phyloP scores from a whole-genome alignment of 1,140 invertebrate species.

The Papilio polyxenes region DNA sequence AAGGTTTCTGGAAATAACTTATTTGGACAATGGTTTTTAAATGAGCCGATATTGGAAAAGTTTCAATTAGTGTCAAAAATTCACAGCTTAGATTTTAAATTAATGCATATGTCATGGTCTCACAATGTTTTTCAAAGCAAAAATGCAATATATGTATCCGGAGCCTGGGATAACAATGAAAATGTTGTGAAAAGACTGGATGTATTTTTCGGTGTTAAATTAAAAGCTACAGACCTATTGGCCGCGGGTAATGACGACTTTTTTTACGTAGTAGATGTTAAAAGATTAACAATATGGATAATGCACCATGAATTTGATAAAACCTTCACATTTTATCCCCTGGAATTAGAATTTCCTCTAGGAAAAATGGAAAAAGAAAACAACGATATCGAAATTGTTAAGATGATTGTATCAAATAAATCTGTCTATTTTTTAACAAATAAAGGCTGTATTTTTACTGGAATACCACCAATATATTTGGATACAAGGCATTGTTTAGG shows the following conservation, averaged over 20 bases:
- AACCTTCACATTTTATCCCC: constrained; percentile 46
- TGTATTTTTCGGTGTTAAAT: constrained; percentile 47
- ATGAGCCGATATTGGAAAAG: constrained; percentile 51
- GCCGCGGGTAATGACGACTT: constrained; percentile 62
- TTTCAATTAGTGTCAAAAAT: constrained; percentile 48
- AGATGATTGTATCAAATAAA: constrained; percentile 53
- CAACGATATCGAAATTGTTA: constrained; percentile 51
- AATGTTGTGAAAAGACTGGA: constrained; percentile 49
- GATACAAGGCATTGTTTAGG: constrained; percentile 79
- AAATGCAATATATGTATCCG: constrained; percentile 54
- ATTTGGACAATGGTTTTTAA: constrained; percentile 66
- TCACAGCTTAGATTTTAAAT: constrained; percentile 37
- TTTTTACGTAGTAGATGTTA: constrained; percentile 52
- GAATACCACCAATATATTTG: constrained; percentile 82
- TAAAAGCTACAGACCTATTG: constrained; percentile 41
- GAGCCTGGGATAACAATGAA: constrained; percentile 55
- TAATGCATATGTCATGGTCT: constrained; percentile 63
- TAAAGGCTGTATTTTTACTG: constrained; percentile 80
- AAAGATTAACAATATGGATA: constrained; percentile 50
- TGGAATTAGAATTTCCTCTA: constrained; percentile 43
- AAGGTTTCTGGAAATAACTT: constrained; percentile 65
- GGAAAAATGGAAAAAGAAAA: constrained; percentile 48
- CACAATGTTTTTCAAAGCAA: constrained; percentile 65
- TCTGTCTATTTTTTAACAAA: constrained; percentile 73
- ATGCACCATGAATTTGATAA: constrained; percentile 51